phyloP scores from a whole-genome alignment of 2,888 invertebrate genomes.

The Timema podura region DNA sequence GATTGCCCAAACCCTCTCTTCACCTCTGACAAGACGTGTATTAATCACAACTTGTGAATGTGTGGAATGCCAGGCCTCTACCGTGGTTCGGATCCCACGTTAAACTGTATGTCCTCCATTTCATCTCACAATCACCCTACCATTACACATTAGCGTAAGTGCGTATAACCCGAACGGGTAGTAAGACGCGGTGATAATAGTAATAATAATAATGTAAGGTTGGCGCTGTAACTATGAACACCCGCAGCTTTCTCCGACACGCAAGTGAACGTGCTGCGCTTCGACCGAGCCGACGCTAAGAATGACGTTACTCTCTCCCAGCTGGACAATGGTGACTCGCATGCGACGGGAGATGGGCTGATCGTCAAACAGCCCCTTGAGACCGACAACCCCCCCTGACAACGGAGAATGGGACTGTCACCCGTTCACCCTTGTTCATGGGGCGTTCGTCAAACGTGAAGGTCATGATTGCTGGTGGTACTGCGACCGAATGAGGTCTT shows the following conservation, averaged over 20 bases:
- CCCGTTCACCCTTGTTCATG: slow-evolving; percentile 61
- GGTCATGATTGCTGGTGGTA: slow-evolving; percentile 61
- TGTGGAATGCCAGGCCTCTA: too few species aligned
- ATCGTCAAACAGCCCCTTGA: slow-evolving; percentile 67
- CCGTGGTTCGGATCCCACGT: too few species aligned
- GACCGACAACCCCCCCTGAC: slow-evolving; percentile 66
- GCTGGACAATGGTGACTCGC: slow-evolving; percentile 27
- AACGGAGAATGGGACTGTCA: slow-evolving; percentile 53
- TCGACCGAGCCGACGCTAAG: slow-evolving; percentile 66
- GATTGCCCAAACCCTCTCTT: too few species aligned
- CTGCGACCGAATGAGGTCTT: too few species aligned
- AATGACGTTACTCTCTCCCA: slow-evolving; percentile 55
- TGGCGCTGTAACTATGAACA: slow-evolving; percentile 38
- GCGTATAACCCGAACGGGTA: too few species aligned
- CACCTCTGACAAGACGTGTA: too few species aligned
- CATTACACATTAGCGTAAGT: too few species aligned
- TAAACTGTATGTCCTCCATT: too few species aligned
- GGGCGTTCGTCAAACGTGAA: slow-evolving; percentile 62
- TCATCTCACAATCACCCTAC: too few species aligned
- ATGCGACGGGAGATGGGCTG: slow-evolving; percentile 50
- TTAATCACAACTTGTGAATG: too few species aligned
- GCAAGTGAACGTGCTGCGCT: slow-evolving; percentile 68
- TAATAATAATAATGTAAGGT: slow-evolving; percentile 13
- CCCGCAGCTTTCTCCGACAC: slow-evolving; percentile 67
- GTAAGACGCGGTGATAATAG: slow-evolving; percentile 17